Conservation (phyloP, 2,113 vertebrate species). For the Maylandia zebra region DNA sequence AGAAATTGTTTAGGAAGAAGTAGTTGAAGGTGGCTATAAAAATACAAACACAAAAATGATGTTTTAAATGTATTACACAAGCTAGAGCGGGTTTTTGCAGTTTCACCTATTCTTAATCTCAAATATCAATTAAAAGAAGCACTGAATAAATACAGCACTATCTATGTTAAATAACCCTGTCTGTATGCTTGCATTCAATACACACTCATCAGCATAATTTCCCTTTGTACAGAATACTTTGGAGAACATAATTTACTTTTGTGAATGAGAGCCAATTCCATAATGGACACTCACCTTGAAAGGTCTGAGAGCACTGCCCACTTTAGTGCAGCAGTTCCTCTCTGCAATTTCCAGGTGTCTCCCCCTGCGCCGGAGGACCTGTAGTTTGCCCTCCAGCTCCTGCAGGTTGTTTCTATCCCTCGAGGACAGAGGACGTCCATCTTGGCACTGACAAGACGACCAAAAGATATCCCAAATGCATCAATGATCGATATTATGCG, state of each 20-base stretch:
- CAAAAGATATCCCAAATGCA: background rate
- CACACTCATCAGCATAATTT: background rate
- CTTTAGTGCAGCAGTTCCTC: constrained; percentile 88
- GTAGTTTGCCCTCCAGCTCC: constrained; percentile 84
- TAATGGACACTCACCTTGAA: constrained; percentile 79
- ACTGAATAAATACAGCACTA: background rate
- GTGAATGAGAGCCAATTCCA: background rate
- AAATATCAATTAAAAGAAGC: background rate
- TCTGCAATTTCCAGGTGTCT: constrained; percentile 87
- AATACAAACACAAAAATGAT: background rate
- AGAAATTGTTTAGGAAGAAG: background rate
- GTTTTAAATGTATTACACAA: background rate
- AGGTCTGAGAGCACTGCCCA: constrained; percentile 83
- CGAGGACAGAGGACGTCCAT: constrained; percentile 87
- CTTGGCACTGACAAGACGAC: constrained; percentile 75
- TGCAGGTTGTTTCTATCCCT: constrained; percentile 81
- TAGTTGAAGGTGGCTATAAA: background rate
- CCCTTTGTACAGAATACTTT: background rate
- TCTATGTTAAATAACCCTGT: background rate
- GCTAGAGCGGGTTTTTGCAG: background rate
- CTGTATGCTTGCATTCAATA: background rate
- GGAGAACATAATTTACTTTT: background rate
- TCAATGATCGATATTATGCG: background rate
- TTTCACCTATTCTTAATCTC: background rate
- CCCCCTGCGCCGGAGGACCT: constrained; percentile 79